phyloP scores from a whole-genome alignment of 2,113 vertebrate genomes.

The Ctenodactylus gundi region DNA sequence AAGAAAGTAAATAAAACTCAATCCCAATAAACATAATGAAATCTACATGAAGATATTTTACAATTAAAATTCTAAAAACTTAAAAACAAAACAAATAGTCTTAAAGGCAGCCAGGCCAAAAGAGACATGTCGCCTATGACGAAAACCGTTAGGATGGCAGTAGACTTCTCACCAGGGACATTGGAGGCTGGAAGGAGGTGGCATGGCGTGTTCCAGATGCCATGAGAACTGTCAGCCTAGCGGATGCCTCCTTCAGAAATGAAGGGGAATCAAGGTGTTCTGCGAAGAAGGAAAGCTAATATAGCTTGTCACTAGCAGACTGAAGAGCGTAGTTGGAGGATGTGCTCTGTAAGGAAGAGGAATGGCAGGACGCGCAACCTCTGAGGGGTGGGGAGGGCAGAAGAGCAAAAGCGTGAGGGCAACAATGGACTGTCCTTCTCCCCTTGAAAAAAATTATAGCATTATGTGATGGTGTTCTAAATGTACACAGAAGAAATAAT shows the following conservation, averaged over 20 bases:
- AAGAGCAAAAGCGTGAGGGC: not conserved
- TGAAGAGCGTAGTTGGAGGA: not conserved
- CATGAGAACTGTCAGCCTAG: not conserved
- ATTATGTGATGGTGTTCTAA: not conserved
- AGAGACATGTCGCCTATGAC: not conserved
- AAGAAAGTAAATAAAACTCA: not conserved
- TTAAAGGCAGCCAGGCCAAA: not conserved
- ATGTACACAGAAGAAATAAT: not conserved
- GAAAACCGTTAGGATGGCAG: not conserved
- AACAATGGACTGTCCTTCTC: not conserved
- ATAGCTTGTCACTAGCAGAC: not conserved
- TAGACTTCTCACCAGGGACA: not conserved
- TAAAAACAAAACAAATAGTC: not conserved
- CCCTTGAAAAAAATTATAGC: not conserved
- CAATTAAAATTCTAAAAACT: not conserved
- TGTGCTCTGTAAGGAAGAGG: not conserved
- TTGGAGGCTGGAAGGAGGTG: not conserved
- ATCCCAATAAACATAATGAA: not conserved
- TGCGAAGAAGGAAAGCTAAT: not conserved
- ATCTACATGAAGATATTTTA: not conserved
- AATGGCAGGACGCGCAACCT: not conserved
- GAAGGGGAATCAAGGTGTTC: not conserved
- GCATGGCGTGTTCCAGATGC: not conserved
- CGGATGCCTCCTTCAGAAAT: not conserved
- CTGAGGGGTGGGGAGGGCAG: not conserved